phyloP scores from a whole-genome alignment of 2,113 vertebrate genomes.

The Protobothrops mucrosquamatus region DNA sequence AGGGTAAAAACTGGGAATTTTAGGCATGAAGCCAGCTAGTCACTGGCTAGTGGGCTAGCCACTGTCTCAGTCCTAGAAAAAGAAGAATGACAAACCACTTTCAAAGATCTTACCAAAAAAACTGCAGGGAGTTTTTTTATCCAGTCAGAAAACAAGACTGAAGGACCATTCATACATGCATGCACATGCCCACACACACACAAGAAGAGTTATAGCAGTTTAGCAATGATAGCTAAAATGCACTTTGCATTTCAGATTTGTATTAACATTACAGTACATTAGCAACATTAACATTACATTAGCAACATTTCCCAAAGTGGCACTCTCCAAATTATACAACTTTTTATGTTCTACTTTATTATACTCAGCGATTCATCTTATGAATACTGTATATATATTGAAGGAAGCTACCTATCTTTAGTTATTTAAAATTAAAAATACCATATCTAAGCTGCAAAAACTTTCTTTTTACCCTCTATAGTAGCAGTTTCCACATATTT shows the following conservation, averaged over 20 bases:
- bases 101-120: background rate
- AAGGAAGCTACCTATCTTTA: background rate
- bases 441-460: background rate
- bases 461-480: background rate
- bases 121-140: background rate
- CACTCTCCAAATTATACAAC: background rate
- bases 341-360: background rate
- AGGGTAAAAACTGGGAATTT: background rate
- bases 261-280: background rate
- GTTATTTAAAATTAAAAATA: background rate
- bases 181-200: background rate
- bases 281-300: background rate
- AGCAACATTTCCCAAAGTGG: background rate
- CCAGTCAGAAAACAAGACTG: background rate
- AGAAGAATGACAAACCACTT: background rate
- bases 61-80: background rate
- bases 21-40: background rate
- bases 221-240: background rate
- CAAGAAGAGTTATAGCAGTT: background rate
- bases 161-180: background rate
- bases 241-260: background rate
- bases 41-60: background rate
- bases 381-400: background rate
- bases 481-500: background rate
- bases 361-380: background rate